Conservation (phyloP, 2,113 vertebrate species). For the Tupaia chinensis region DNA sequence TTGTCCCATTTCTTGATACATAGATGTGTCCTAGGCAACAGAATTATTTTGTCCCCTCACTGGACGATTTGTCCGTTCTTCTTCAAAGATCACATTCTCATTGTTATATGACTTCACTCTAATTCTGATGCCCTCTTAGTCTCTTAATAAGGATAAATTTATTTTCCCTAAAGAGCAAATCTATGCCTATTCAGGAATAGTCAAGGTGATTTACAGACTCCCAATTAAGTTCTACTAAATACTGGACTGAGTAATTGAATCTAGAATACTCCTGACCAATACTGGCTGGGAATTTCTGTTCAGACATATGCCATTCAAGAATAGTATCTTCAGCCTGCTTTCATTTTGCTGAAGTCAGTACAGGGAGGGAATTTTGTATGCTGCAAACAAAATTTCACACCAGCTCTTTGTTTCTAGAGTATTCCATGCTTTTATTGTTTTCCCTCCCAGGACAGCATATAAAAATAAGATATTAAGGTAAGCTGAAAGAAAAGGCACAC, state of each 20-base stretch:
- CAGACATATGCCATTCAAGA: not conserved
- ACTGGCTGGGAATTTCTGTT: not conserved
- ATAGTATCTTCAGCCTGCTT: not conserved
- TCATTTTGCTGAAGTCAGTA: not conserved
- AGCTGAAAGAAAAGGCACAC: not conserved
- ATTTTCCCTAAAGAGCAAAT: not conserved
- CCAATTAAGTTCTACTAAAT: not conserved
- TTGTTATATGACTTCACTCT: not conserved
- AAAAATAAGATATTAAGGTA: not conserved
- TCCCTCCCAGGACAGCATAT: not conserved
- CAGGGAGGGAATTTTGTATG: not conserved
- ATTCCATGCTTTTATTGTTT: not conserved
- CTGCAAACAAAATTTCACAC: not conserved
- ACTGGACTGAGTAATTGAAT: not conserved
- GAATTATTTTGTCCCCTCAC: not conserved
- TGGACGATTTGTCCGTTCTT: not conserved
- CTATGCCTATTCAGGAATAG: not conserved
- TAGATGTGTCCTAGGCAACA: not conserved
- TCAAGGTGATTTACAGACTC: not conserved
- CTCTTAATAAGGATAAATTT: not conserved
- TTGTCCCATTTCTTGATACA: not conserved
- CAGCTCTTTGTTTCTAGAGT: not conserved
- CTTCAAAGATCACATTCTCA: not conserved
- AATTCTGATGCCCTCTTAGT: not conserved
- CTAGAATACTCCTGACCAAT: not conserved